A percentile compares a stretch with the other conserved stretches of the same genome.
Conservation (phyloP, 2,113 vertebrate genomes). For the Mustela nigripes region DNA sequence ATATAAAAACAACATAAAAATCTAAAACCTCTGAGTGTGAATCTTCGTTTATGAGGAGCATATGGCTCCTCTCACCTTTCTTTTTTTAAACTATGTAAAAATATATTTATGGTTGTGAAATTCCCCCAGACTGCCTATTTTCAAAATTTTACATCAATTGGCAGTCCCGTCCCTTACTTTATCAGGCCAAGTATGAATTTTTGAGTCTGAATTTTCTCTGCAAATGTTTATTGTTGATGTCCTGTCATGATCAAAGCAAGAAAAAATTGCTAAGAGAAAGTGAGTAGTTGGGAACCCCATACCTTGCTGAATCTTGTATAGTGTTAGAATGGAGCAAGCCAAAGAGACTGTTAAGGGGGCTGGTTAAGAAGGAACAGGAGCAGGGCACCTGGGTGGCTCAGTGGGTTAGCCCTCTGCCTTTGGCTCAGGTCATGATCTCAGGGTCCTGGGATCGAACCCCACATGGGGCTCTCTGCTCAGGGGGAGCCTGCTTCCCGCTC, state of each 20-base stretch:
- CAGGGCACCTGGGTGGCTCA: no score
- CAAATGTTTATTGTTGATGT: constrained; percentile 20
- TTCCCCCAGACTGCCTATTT: constrained; percentile 15
- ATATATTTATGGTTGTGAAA: background rate
- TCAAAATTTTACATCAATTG: constrained; percentile 56
- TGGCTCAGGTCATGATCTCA: no score
- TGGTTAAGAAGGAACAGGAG: background rate
- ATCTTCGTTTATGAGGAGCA: constrained; percentile 24
- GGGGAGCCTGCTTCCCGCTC: no score
- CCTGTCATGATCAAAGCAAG: constrained; percentile 51
- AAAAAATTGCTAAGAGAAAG: constrained; percentile 28
- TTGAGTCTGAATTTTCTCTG: constrained; percentile 41
- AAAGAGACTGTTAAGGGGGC: background rate
- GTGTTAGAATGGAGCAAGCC: background rate
- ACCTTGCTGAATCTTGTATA: background rate
- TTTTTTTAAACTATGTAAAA: constrained; percentile 42
- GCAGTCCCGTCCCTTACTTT: background rate
- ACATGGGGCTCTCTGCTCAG: no score
- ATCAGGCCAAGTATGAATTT: constrained; percentile 40
- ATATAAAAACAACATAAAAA: background rate
- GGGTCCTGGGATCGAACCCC: no score
- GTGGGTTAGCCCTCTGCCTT: no score
- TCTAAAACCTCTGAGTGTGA: background rate
- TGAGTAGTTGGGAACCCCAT: background rate
- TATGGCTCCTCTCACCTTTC: background rate